These are phyloP conservation scores for Albula glossodonta DNA, from an alignment of 2,113 vertebrate species.

Conservation along the genomic window DNA sequence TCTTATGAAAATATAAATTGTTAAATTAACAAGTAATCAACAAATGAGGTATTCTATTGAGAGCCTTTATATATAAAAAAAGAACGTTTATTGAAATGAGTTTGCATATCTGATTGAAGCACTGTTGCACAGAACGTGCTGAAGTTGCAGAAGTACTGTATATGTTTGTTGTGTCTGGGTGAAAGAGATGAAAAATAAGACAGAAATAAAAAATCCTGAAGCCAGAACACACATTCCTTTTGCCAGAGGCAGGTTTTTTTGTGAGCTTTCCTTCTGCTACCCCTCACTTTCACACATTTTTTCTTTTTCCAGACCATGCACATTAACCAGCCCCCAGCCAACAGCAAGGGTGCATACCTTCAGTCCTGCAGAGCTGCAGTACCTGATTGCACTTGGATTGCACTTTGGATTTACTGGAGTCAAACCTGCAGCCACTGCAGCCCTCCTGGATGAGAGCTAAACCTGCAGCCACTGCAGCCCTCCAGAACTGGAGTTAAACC, in stretches of 20 bases:
- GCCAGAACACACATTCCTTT: conserved; percentile 43
- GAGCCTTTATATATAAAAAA: conserved; percentile 40
- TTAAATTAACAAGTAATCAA: conserved; percentile 51
- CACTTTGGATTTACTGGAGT: too few relatives aligned
- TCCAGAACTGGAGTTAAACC: too few relatives aligned
- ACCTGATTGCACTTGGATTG: too few relatives aligned
- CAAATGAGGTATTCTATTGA: conserved; percentile 58
- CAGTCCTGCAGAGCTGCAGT: too few relatives aligned
- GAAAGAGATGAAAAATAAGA: background rate
- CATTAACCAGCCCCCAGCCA: conserved; percentile 5
- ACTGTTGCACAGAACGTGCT: conserved; percentile 19
- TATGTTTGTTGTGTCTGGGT: background rate
- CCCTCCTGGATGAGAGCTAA: too few relatives aligned
- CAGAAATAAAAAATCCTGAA: conserved; percentile 32
- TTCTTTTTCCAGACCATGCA: background rate
- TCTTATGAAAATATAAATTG: conserved; percentile 38
- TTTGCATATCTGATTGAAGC: conserved; percentile 41
- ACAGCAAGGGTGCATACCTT: too few relatives aligned
- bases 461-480: too few relatives aligned
- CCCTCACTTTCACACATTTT: background rate
- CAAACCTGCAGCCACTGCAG: too few relatives aligned
- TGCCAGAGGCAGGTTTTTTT: conserved; percentile 38
- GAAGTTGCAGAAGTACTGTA: background rate
- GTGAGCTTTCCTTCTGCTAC: conserved; percentile 11
- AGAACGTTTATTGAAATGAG: conserved; percentile 37